Conservation (phyloP, 2,888 invertebrate genomes). For the Omphaloscelis lunosa region DNA sequence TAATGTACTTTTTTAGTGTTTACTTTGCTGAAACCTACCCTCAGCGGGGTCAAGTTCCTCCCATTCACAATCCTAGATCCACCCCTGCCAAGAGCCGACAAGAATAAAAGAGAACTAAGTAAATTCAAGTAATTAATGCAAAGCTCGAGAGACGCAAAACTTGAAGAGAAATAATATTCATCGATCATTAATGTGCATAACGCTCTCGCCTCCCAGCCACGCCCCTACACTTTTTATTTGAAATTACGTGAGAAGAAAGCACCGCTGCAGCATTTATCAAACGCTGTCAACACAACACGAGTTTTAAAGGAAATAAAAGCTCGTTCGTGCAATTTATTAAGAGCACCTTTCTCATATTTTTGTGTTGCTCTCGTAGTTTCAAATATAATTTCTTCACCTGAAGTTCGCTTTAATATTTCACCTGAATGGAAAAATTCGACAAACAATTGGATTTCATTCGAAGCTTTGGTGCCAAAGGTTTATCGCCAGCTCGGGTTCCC, state of each 20-base stretch:
- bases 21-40: too few relatives aligned
- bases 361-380: constrained; percentile 32
- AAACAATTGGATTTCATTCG: constrained; percentile 65
- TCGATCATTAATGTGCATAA: constrained; percentile 53
- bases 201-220: constrained; percentile 10
- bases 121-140: constrained; percentile 26
- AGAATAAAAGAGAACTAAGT: not conserved
- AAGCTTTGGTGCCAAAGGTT: constrained; percentile 65
- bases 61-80: too few relatives aligned
- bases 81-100: not conserved
- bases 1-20: too few relatives aligned
- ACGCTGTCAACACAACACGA: constrained; percentile 59
- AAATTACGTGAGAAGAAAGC: constrained; percentile 60
- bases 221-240: constrained; percentile 50
- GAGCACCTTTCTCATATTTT: constrained; percentile 53
- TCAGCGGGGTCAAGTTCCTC: too few relatives aligned
- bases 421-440: constrained; percentile 66
- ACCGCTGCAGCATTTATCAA: constrained; percentile 62
- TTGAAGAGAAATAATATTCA: constrained; percentile 43
- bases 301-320: constrained; percentile 64
- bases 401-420: constrained; percentile 59
- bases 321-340: constrained; percentile 56
- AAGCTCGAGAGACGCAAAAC: constrained; percentile 17
- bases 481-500: constrained; percentile 63
- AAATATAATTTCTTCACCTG: constrained; percentile 45